Conservation (phyloP, 2,888 invertebrate species). For the Dyspetes luteomarginatus region DNA sequence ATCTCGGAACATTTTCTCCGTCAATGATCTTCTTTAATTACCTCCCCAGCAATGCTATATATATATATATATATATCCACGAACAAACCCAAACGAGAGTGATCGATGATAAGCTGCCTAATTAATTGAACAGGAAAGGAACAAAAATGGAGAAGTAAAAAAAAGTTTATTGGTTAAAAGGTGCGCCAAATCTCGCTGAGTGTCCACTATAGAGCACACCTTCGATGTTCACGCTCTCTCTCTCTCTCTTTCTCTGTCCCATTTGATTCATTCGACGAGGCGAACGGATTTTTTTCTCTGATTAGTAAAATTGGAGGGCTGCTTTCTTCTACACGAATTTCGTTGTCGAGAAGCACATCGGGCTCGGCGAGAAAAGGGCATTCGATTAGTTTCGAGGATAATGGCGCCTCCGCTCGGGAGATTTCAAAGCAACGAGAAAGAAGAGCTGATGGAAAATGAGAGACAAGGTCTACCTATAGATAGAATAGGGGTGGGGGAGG, state of each 20-base stretch:
- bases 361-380: conserved; percentile 1
- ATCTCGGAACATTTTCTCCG: conserved; percentile 36
- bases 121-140: conserved; percentile 63
- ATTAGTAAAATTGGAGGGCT: conserved; percentile 11
- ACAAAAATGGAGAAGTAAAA: conserved; percentile 33
- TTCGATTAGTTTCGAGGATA: conserved; percentile 59
- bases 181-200: conserved; percentile 68
- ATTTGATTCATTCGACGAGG: conserved; percentile 44
- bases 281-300: conserved; percentile 9
- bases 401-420: conserved; percentile 39
- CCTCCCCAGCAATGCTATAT: neutral
- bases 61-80: neutral
- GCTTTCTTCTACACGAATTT: too few species aligned
- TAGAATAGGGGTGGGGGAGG: conserved; percentile 35
- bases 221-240: conserved; percentile 35
- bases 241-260: conserved; percentile 34
- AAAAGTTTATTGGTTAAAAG: conserved; percentile 28
- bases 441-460: conserved; percentile 45
- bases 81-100: conserved; percentile 29
- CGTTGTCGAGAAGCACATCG: neutral
- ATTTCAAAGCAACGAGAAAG: conserved; percentile 43
- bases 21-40: conserved; percentile 67
- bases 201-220: conserved; percentile 33
- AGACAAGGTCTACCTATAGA: conserved; percentile 57
- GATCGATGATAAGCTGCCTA: conserved; percentile 63